A percentile compares a stretch with the other conserved stretches of the same genome.
These are phyloP conservation scores for Crenuchus spilurus DNA, from an alignment of 2,797 vertebrate species.

Conservation along the genomic window DNA sequence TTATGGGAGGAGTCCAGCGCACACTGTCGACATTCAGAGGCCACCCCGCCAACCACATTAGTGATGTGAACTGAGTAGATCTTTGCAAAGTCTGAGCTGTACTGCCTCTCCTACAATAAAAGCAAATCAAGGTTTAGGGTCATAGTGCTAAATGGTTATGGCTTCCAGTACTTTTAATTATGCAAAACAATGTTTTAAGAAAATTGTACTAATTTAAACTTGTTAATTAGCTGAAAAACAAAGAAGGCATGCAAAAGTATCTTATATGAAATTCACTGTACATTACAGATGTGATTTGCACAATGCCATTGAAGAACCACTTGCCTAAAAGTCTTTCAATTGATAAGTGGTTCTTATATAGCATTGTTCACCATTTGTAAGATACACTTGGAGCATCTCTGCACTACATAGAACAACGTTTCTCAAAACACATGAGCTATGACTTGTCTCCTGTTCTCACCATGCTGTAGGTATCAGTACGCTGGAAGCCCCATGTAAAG, in stretches of 20 bases:
- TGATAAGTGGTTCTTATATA: no score
- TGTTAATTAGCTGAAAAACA: no score
- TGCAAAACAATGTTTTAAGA: not conserved
- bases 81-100: slow-evolving; percentile 86
- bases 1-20: slow-evolving; percentile 68
- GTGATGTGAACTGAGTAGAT: slow-evolving; percentile 90
- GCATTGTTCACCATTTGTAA: no score
- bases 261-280: no score
- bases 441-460: slow-evolving; percentile 56
- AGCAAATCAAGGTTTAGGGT: not conserved
- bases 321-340: no score
- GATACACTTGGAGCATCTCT: no score
- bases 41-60: slow-evolving; percentile 88
- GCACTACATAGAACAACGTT: no score
- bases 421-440: not conserved
- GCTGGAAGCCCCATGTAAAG: slow-evolving; percentile 95
- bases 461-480: slow-evolving; percentile 65
- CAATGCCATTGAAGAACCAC: no score
- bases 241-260: no score
- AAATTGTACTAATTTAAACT: no score
- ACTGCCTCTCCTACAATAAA: slow-evolving; percentile 79
- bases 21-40: slow-evolving; percentile 88
- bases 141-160: not conserved
- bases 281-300: no score
- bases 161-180: not conserved